Evolutionary conservation across 2,113 vertebrate genomes (phyloP).

Genomic region (Benitochromis conjunctus): DNA sequence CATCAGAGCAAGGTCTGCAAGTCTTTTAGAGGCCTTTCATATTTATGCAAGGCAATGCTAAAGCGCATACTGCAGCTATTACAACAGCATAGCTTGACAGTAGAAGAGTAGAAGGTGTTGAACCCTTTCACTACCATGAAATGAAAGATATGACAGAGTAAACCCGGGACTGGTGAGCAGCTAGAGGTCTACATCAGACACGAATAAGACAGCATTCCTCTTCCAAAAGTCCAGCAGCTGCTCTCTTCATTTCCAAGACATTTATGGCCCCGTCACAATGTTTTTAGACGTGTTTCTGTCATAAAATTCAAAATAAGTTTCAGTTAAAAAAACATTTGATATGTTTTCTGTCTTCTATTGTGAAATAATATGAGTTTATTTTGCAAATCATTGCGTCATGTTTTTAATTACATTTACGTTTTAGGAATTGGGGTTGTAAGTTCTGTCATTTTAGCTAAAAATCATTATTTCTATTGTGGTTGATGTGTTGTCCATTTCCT

Average conservation of each 20-base stretch:
- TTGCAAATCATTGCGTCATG: not conserved
- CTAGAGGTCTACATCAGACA: not conserved
- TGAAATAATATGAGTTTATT: not conserved
- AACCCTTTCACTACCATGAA: not conserved
- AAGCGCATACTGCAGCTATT: not conserved
- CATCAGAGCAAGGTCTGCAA: not conserved
- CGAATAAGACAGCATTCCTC: not conserved
- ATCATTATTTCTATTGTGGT: not conserved
- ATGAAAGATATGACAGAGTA: not conserved
- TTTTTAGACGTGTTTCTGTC: not conserved
- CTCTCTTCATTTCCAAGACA: not conserved
- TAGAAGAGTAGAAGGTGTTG: not conserved
- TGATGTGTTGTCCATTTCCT: not conserved
- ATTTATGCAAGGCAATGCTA: not conserved
- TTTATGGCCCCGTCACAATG: not conserved
- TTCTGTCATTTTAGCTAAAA: not conserved
- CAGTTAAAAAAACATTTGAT: no score
- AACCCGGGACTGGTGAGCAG: not conserved
- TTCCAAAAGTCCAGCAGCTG: not conserved
- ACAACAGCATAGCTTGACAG: not conserved
- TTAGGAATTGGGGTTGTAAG: not conserved
- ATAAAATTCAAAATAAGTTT: not conserved
- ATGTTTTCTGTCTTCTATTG: not conserved
- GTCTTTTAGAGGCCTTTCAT: not conserved
- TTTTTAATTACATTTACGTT: not conserved